These are phyloP conservation scores for Rotaria socialis DNA, from an alignment of 2,888 invertebrate genomes.

Conservation along the genomic window DNA sequence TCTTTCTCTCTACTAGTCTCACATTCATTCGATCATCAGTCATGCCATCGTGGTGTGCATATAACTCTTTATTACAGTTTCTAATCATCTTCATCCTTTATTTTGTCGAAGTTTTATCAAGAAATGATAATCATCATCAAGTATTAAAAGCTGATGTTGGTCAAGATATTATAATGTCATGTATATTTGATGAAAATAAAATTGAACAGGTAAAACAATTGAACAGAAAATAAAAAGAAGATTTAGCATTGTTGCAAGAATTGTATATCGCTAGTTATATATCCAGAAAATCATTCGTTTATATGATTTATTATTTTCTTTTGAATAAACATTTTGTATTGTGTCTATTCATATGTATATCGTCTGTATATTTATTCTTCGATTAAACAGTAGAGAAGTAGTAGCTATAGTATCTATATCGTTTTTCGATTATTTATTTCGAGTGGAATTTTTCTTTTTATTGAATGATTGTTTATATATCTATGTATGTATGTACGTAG, in stretches of 20 bases:
- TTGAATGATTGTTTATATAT: background rate
- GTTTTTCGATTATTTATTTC: background rate
- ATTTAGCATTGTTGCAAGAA: background rate
- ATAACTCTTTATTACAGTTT: background rate
- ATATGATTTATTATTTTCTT: background rate
- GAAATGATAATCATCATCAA: conserved; percentile 15
- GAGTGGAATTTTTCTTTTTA: background rate
- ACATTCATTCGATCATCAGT: conserved; percentile 21
- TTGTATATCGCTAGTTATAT: background rate
- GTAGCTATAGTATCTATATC: background rate
- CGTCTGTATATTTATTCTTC: background rate
- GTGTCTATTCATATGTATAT: background rate
- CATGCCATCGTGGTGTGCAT: conserved; percentile 21
- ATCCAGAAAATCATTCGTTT: background rate
- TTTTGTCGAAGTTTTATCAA: background rate
- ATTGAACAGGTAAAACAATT: background rate
- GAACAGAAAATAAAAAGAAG: background rate
- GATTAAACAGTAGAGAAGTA: background rate
- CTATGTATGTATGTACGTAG: background rate
- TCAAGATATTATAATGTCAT: background rate
- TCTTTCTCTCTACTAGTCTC: background rate
- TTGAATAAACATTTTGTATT: background rate
- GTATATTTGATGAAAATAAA: conserved; percentile 24
- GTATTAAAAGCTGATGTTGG: conserved; percentile 18
- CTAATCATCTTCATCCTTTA: background rate